Percentiles rank a stretch among this genome's conserved stretches.
These are phyloP conservation scores for Ploceus nigricollis DNA, from an alignment of 2,113 vertebrate species.

Conservation along the genomic window DNA sequence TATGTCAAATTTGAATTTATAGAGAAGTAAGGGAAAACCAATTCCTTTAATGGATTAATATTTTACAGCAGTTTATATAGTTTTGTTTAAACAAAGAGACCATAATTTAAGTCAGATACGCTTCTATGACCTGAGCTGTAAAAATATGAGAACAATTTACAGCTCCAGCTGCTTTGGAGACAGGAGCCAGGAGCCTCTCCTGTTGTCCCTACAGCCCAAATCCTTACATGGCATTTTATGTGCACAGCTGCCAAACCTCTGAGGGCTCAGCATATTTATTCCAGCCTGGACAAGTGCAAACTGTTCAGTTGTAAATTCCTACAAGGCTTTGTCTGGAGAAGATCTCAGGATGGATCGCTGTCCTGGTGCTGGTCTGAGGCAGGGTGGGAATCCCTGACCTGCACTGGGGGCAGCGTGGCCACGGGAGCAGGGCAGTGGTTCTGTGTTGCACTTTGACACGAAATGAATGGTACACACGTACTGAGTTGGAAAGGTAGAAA, in stretches of 20 bases:
- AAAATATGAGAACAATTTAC: background rate
- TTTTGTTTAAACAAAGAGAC: background rate
- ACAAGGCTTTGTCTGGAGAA: background rate
- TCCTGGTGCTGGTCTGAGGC: background rate
- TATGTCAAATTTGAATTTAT: background rate
- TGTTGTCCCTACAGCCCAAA: background rate
- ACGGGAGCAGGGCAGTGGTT: background rate
- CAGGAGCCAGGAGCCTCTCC: fast-evolving
- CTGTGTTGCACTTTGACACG: too few species aligned
- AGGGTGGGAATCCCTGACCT: background rate
- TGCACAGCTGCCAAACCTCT: background rate
- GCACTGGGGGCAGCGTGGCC: fast-evolving
- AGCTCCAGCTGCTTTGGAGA: background rate
- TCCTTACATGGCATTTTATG: background rate
- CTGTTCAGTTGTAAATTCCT: background rate
- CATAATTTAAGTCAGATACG: background rate
- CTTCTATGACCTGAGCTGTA: background rate
- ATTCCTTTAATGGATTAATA: background rate
- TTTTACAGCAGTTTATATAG: background rate
- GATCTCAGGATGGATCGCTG: fast-evolving
- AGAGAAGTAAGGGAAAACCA: background rate
- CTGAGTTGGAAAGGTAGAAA: too few species aligned
- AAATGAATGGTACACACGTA: too few species aligned
- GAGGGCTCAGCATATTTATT: background rate
- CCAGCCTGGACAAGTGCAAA: background rate